These are phyloP conservation scores for Dolichopus griseipennis DNA, from an alignment of 2,888 invertebrate genomes.

Conservation along the genomic window DNA sequence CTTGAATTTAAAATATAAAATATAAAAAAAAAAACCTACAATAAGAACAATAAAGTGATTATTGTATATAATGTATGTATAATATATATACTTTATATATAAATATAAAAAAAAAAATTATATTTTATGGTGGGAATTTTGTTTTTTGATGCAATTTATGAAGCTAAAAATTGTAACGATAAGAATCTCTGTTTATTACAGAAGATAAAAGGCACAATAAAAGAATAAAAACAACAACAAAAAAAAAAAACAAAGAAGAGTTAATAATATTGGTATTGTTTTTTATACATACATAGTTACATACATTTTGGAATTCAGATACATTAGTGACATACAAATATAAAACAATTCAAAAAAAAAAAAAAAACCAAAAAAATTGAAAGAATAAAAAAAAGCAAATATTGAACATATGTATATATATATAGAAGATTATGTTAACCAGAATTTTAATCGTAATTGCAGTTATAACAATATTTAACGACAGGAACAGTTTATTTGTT, in stretches of 20 bases:
- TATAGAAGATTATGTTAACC: no score
- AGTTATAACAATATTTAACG: no score
- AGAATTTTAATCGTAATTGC: no score
- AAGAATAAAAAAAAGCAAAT: no score
- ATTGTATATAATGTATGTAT: background rate
- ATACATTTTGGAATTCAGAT: no score
- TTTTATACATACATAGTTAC: background rate
- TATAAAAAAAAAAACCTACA: background rate
- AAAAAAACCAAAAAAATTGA: no score
- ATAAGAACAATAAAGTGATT: background rate
- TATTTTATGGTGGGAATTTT: slow-evolving; percentile 2
- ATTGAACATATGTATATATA: no score
- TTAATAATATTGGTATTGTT: background rate
- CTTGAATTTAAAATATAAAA: background rate
- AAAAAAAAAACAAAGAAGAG: background rate
- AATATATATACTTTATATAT: background rate
- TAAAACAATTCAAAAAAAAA: no score
- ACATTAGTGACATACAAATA: no score
- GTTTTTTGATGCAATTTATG: slow-evolving; percentile 6
- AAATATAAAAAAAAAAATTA: background rate
- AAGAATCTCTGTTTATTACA: background rate
- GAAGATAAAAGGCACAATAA: background rate
- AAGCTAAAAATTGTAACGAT: slow-evolving; percentile 6
- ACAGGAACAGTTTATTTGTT: no score
- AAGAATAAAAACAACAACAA: background rate